Conservation (phyloP, 2,888 invertebrate genomes). For the Prosapia bicincta region DNA sequence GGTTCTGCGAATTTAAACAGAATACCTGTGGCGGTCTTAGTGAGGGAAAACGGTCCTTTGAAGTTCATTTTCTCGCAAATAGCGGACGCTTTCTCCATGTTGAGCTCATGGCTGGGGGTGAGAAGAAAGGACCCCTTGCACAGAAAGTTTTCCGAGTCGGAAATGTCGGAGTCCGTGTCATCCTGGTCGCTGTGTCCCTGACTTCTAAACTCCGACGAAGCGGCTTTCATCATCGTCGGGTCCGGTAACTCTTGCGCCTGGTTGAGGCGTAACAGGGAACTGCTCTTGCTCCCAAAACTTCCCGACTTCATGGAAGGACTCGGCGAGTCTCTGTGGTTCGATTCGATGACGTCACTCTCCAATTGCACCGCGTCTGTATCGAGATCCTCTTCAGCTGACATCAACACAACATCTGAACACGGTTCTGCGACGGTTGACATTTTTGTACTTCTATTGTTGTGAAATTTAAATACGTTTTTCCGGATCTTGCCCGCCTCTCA, state of each 20-base stretch:
- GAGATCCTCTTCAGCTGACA: conserved; percentile 11
- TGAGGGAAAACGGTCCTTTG: conserved; percentile 79
- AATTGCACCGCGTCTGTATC: background rate
- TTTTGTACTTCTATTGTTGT: conserved; percentile 23
- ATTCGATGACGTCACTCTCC: background rate
- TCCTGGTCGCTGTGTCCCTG: conserved; percentile 53
- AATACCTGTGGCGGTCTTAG: conserved; percentile 84
- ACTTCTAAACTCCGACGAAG: conserved; percentile 12
- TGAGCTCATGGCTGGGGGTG: conserved; percentile 81
- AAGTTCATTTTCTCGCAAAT: conserved; percentile 89
- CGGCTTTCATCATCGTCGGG: conserved; percentile 7
- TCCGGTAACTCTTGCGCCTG: background rate
- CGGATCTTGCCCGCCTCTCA: background rate
- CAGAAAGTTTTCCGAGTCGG: conserved; percentile 71
- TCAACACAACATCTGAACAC: conserved; percentile 23
- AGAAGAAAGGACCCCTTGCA: conserved; percentile 69
- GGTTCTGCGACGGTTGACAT: conserved; percentile 22
- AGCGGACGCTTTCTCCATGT: conserved; percentile 79
- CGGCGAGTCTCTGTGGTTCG: background rate
- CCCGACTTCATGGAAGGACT: conserved; percentile 23
- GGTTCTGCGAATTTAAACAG: conserved; percentile 84
- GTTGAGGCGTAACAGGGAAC: background rate
- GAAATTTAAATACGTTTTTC: conserved; percentile 29
- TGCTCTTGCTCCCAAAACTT: conserved; percentile 13
- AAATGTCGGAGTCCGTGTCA: conserved; percentile 76